A percentile compares a stretch with the other conserved stretches of the same genome.
These are phyloP conservation scores for Neolamprologus longior DNA, from an alignment of 2,113 vertebrate genomes.

Conservation along the genomic window DNA sequence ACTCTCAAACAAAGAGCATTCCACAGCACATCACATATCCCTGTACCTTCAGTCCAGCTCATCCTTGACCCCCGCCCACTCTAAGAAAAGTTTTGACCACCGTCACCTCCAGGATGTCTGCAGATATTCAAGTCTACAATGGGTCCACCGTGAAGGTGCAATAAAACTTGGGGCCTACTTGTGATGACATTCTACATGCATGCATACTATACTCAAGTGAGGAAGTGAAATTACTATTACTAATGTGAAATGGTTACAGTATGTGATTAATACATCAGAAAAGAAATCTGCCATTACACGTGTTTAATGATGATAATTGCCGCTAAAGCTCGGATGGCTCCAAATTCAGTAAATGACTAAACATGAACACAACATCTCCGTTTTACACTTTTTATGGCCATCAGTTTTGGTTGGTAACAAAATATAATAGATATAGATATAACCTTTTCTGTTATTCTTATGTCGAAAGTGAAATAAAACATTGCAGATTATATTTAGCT, in stretches of 20 bases:
- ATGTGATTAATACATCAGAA: neutral
- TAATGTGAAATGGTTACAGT: neutral
- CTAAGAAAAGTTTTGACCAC: neutral
- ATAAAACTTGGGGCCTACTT: neutral
- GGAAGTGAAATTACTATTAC: neutral
- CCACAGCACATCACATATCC: neutral
- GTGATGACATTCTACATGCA: neutral
- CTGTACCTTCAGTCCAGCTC: neutral
- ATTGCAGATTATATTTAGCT: neutral
- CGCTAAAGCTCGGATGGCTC: neutral
- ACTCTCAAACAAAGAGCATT: neutral
- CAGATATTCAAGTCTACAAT: neutral
- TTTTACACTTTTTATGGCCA: neutral
- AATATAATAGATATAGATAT: too few relatives aligned
- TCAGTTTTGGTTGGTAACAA: too few relatives aligned
- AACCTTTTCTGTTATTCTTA: accelerated
- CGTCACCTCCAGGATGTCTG: neutral
- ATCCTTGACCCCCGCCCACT: neutral
- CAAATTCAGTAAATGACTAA: neutral
- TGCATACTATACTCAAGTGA: neutral
- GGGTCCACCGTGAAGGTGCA: neutral
- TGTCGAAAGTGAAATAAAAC: neutral
- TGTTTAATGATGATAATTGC: neutral
- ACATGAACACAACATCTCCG: neutral
- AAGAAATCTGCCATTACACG: neutral